phyloP scores from a whole-genome alignment of 2,797 vertebrate species.

The Mallotus villosus region DNA sequence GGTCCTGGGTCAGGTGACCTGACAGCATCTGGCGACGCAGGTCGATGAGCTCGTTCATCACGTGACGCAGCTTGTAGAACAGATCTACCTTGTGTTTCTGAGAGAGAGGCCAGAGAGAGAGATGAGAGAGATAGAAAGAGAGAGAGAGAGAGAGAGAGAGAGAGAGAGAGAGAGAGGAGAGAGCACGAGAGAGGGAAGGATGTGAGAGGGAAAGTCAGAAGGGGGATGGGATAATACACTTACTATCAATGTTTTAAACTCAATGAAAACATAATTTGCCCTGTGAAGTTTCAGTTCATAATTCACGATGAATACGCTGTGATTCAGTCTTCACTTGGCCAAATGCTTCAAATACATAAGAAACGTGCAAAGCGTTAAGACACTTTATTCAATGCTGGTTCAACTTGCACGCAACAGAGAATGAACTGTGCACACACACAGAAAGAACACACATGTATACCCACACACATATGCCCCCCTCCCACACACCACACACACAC shows the following conservation, averaged over 20 bases:
- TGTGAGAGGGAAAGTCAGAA: not conserved
- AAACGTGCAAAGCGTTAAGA: too few species aligned
- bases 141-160: not conserved
- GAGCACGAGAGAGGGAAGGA: conserved; percentile 6
- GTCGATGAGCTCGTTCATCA: conserved; percentile 96
- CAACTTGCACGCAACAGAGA: too few species aligned
- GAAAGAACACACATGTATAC: not conserved
- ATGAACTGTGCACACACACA: too few species aligned
- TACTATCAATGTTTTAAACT: too few species aligned
- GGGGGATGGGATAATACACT: conserved; percentile 7
- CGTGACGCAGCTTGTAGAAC: conserved; percentile 94
- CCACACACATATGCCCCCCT: too few species aligned
- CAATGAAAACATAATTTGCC: too few species aligned
- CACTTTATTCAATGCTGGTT: too few species aligned
- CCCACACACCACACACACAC: too few species aligned
- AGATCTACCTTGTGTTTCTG: conserved; percentile 95
- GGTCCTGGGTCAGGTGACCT: conserved; percentile 90
- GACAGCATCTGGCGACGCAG: conserved; percentile 88
- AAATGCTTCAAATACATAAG: too few species aligned
- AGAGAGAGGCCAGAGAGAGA: not conserved
- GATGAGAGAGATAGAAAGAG: not conserved
- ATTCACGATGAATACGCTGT: too few species aligned
- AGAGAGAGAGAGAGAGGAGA: conserved; percentile 3
- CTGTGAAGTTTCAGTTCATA: too few species aligned
- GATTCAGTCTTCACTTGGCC: too few species aligned